phyloP scores from a whole-genome alignment of 2,888 invertebrate species.

The Machimus atricapillus region DNA sequence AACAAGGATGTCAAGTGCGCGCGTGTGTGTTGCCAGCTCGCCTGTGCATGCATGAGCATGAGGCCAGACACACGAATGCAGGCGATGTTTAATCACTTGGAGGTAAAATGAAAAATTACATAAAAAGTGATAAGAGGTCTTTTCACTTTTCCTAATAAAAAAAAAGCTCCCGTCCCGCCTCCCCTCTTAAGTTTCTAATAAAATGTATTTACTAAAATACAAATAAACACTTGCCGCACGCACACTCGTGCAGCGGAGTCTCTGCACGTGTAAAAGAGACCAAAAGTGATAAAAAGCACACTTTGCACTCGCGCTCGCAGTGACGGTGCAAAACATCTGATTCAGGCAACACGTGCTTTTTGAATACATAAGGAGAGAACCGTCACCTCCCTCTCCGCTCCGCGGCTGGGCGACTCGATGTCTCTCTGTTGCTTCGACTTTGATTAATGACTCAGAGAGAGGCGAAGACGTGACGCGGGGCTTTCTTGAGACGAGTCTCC shows the following conservation, averaged over 20 bases:
- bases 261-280: no score
- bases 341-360: background rate
- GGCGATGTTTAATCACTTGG: background rate
- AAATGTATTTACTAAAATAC: background rate
- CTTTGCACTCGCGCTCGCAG: background rate
- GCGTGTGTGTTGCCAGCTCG: background rate
- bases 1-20: conserved; percentile 22
- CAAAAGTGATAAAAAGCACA: background rate
- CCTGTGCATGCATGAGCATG: background rate
- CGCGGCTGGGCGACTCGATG: background rate
- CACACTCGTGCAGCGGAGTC: background rate
- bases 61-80: background rate
- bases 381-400: background rate
- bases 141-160: conserved; percentile 15
- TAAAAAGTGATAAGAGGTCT: background rate
- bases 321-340: background rate
- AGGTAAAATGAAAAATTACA: background rate
- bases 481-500: no score
- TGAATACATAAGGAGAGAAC: background rate
- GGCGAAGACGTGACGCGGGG: background rate
- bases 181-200: background rate
- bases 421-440: background rate
- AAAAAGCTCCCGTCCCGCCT: background rate
- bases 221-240: background rate
- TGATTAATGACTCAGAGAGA: background rate